A percentile compares a stretch with the other conserved stretches of the same genome.
These are phyloP conservation scores for Ataeniobius toweri DNA, from an alignment of 2,797 vertebrate genomes.

Conservation along the genomic window DNA sequence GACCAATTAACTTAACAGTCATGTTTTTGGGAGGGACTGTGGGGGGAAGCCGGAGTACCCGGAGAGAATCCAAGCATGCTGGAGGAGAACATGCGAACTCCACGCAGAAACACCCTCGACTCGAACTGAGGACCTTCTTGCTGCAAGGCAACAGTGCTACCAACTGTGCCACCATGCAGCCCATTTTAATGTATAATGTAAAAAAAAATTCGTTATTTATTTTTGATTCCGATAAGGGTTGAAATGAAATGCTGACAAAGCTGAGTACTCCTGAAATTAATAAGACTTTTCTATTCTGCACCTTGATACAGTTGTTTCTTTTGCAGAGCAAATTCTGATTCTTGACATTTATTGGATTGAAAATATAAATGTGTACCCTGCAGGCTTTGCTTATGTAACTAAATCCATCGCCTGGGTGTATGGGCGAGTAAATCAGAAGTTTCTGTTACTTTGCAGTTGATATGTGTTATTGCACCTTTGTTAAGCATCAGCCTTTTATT, in stretches of 20 bases:
- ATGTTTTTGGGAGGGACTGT: no score
- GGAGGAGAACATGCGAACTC: no score
- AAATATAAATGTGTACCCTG: not conserved
- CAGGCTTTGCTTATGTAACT: constrained; percentile 36
- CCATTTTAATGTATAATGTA: not conserved
- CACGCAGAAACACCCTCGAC: no score
- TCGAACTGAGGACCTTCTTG: no score
- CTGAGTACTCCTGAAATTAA: not conserved
- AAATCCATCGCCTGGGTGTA: constrained; percentile 34
- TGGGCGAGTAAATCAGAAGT: constrained; percentile 42
- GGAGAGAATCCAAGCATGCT: no score
- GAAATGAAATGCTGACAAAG: not conserved
- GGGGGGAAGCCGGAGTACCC: no score
- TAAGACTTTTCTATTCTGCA: not conserved
- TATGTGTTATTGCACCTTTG: constrained; percentile 29
- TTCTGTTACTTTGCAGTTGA: constrained; percentile 27
- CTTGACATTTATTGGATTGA: not conserved
- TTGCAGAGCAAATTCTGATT: not conserved
- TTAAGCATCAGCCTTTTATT: not conserved
- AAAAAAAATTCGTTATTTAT: not conserved
- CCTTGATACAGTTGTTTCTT: not conserved
- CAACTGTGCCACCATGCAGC: no score
- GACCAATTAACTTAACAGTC: no score
- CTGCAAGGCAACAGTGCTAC: no score
- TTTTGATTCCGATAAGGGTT: not conserved